Evolutionary conservation across 1,140 invertebrate species (phyloP).

Genomic region (Pectinophora gossypiella): DNA sequence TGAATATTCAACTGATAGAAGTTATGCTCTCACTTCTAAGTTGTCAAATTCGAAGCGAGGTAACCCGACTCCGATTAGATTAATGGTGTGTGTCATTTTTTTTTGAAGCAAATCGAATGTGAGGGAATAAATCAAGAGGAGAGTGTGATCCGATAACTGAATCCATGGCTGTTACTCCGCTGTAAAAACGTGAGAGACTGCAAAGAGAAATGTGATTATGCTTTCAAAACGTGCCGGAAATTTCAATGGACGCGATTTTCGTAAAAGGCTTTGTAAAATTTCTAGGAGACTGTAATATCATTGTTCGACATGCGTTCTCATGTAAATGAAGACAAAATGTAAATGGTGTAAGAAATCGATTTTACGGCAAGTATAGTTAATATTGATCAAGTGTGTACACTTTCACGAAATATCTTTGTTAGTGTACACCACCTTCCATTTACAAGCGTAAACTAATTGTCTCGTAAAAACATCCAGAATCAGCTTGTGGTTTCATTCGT

Average conservation of each 20-base stretch:
- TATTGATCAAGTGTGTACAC: background rate
- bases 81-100: background rate
- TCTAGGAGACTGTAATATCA: no score
- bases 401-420: background rate
- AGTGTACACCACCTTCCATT: no score
- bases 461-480: background rate
- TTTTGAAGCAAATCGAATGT: background rate
- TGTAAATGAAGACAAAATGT: no score
- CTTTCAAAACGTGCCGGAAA: background rate
- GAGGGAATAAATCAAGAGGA: background rate
- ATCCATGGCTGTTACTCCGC: background rate
- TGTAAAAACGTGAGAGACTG: background rate
- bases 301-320: no score
- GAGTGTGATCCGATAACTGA: background rate
- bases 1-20: no score
- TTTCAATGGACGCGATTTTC: background rate
- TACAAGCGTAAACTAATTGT: no score
- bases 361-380: background rate
- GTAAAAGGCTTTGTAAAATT: no score
- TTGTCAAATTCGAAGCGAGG: background rate
- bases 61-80: background rate
- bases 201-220: background rate
- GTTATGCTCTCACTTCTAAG: no score
- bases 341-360: background rate
- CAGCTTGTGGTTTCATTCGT: background rate